These are phyloP conservation scores for Sympetrum striolatum DNA, from an alignment of 2,888 invertebrate species.

Conservation along the genomic window DNA sequence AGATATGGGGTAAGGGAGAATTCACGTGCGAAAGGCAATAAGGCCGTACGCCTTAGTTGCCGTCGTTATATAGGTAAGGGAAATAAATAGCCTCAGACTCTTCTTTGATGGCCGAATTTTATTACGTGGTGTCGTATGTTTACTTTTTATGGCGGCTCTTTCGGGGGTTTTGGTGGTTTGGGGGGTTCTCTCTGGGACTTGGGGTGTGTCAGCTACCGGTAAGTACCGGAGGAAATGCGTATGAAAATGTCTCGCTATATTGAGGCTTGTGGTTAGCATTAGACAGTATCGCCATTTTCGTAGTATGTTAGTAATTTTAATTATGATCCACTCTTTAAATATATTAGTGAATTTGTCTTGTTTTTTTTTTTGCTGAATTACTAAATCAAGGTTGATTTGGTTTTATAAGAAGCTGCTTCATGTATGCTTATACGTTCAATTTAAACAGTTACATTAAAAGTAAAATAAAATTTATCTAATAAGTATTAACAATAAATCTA, in stretches of 20 bases:
- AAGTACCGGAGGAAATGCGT: background rate
- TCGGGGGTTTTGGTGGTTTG: background rate
- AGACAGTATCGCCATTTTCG: too few species aligned
- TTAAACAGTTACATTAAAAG: too few species aligned
- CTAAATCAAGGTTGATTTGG: too few species aligned
- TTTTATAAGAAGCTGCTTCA: too few species aligned
- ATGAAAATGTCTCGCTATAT: background rate
- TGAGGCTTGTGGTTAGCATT: background rate
- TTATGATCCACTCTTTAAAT: too few species aligned
- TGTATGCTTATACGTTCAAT: too few species aligned
- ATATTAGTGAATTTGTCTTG: too few species aligned
- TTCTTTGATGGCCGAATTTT: constrained; percentile 16
- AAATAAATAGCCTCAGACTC: constrained; percentile 15
- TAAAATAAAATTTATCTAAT: too few species aligned
- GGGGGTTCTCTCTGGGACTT: background rate
- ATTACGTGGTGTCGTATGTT: background rate
- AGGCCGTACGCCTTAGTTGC: constrained; percentile 2
- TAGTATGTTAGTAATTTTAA: too few species aligned
- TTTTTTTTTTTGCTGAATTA: too few species aligned
- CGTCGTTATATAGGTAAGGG: background rate
- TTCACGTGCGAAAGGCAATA: background rate
- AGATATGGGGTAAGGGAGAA: background rate
- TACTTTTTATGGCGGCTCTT: background rate
- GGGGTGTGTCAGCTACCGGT: background rate
- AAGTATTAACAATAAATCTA: too few species aligned